A percentile compares a stretch with the other conserved stretches of the same genome.
Conservation (phyloP, 2,888 invertebrate species). For the Eilema caniola region DNA sequence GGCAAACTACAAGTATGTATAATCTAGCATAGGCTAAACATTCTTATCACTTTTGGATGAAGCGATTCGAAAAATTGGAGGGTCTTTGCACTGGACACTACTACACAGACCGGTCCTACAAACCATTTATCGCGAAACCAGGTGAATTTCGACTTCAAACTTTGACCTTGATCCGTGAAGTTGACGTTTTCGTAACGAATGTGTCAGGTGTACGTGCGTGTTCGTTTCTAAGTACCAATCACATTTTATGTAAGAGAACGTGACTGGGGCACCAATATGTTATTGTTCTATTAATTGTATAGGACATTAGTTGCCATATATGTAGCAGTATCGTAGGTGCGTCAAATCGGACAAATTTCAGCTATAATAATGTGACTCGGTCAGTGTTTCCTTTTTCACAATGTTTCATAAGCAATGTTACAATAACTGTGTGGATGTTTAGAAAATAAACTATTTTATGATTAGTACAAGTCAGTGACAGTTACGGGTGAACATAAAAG, state of each 20-base stretch:
- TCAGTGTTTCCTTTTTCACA: not conserved
- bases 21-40: too few relatives aligned
- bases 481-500: too few relatives aligned
- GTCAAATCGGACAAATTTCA: slow-evolving; percentile 24
- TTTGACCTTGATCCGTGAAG: slow-evolving; percentile 54
- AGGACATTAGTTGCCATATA: slow-evolving; percentile 46
- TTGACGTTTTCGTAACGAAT: slow-evolving; percentile 64
- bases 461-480: too few relatives aligned
- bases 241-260: slow-evolving; percentile 75
- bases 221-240: slow-evolving; percentile 62
- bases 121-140: slow-evolving; percentile 21
- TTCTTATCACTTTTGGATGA: too few relatives aligned
- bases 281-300: slow-evolving; percentile 67
- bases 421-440: not conserved
- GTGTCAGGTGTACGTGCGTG: slow-evolving; percentile 46
- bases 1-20: too few relatives aligned
- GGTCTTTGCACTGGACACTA: too few relatives aligned
- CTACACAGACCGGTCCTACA: slow-evolving; percentile 12
- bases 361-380: slow-evolving; percentile 17
- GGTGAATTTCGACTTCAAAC: slow-evolving; percentile 40
- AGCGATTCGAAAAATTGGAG: too few relatives aligned
- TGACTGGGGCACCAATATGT: slow-evolving; percentile 62
- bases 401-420: not conserved
- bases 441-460: not conserved
- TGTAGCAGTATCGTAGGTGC: slow-evolving; percentile 20